Base-by-base conservation (phyloP, 2,888 invertebrate species). In the Stratiomys singularior region DNA sequence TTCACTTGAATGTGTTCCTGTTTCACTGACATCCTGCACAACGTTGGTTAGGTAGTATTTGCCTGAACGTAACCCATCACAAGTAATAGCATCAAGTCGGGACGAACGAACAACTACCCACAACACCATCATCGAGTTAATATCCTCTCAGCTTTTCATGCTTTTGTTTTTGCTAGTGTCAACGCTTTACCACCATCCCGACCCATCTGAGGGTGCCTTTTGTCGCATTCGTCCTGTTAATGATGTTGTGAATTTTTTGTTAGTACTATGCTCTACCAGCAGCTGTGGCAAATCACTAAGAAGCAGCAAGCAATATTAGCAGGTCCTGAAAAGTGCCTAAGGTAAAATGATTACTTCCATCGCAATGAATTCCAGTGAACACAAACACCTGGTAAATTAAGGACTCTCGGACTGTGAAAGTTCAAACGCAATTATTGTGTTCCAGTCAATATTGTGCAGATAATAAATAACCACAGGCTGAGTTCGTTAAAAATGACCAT, bases 301-400 rank as follows among this genome's bases (percentile, higher is more conserved):
- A n/a, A n/a, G 18, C 56, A 18, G 56, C 56, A 56, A 18, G n/a
- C 56, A 56, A 9, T 4, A 18, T n/a, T 5, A 56, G 18, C 13
- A 64, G 64, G 28, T 64, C 18, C 64, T 64, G 64, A 64, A 64
- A 64, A 64, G 64, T 64, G 64, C 64, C 64, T 23, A 23, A 64
- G 64, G 64, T 64, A 64, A 64, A 64, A 64, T 64, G 64, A 64
- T 64, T 66, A 66, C 21, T 66, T 66, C 66, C 66, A 66, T 66
- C 27, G 37, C 64, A 64, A 66, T 66, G 18, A 66, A 66, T 66
- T 66, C n/a, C 27, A 30, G 37, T 66, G 30, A 66, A 66, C 66
- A 66, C 37, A 37, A 66, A 66, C 37, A 37, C 66, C 21, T 66
- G 37, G 37, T n/a, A 66, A 30, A 37, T 66, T 9, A 37, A 37